Percentiles rank a stretch among this genome's conserved stretches.
Conservation (phyloP, 2,113 vertebrate species). For the Lipophrys pholis region DNA sequence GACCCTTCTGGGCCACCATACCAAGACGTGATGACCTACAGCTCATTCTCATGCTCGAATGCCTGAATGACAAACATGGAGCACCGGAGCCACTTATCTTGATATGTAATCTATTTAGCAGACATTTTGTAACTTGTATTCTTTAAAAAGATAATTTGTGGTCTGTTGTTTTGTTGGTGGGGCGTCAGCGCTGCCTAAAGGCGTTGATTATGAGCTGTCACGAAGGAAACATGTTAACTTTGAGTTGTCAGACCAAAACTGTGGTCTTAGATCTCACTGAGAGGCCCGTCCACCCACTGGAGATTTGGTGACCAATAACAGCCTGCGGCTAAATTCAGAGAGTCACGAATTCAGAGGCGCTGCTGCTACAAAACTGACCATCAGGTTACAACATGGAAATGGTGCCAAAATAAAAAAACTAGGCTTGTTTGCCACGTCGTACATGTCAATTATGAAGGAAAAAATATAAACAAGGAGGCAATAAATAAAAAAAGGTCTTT, state of each 20-base stretch:
- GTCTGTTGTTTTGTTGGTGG: neutral
- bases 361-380: neutral
- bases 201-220: neutral
- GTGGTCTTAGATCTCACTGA: neutral
- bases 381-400: neutral
- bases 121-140: neutral
- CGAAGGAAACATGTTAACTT: neutral
- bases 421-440: too few species aligned
- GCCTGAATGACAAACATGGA: too few species aligned
- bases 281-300: neutral
- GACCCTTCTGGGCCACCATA: too few species aligned
- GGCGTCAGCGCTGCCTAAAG: neutral
- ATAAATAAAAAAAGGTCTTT: too few species aligned
- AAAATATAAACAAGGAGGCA: too few species aligned
- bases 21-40: too few species aligned
- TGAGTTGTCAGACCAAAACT: neutral
- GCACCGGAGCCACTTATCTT: too few species aligned
- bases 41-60: too few species aligned
- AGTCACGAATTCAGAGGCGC: too few species aligned
- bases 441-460: too few species aligned
- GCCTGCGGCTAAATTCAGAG: neutral
- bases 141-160: neutral
- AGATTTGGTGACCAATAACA: neutral
- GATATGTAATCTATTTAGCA: too few species aligned
- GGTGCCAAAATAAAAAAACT: neutral